Conservation (phyloP, 1,140 invertebrate species). For the Drosophila seguyi region DNA sequence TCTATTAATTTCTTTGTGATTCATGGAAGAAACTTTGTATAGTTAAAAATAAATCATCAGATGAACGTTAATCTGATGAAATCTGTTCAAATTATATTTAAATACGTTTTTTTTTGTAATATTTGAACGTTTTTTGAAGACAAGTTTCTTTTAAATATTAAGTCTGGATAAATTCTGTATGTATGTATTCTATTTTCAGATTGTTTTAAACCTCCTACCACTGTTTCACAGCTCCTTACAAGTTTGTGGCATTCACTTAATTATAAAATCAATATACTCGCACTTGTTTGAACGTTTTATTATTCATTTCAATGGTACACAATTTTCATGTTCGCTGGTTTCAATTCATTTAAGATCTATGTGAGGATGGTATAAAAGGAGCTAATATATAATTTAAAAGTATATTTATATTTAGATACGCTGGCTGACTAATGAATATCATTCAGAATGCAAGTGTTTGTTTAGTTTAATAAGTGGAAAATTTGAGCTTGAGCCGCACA, state of each 20-base stretch:
- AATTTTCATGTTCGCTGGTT: conserved; percentile 54
- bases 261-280: background rate
- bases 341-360: conserved; percentile 38
- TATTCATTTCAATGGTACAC: conserved; percentile 48
- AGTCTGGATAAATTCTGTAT: too few relatives aligned
- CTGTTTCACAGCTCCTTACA: background rate
- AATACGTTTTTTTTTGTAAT: too few relatives aligned
- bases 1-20: background rate
- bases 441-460: conserved; percentile 45
- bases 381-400: conserved; percentile 44
- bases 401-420: conserved; percentile 56
- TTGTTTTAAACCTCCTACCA: background rate
- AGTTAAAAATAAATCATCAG: background rate
- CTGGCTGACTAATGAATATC: conserved; percentile 58
- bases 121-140: too few relatives aligned
- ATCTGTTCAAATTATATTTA: background rate
- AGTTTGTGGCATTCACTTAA: too few relatives aligned
- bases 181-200: too few relatives aligned
- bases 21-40: background rate
- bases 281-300: conserved; percentile 38
- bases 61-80: background rate
- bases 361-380: conserved; percentile 55
- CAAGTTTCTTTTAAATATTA: too few relatives aligned
- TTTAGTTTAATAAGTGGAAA: conserved; percentile 43
- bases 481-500: conserved; percentile 61